Evolutionary conservation across 1,140 invertebrate species (phyloP).

Genomic region (Pogonognathellus flavescens): DNA sequence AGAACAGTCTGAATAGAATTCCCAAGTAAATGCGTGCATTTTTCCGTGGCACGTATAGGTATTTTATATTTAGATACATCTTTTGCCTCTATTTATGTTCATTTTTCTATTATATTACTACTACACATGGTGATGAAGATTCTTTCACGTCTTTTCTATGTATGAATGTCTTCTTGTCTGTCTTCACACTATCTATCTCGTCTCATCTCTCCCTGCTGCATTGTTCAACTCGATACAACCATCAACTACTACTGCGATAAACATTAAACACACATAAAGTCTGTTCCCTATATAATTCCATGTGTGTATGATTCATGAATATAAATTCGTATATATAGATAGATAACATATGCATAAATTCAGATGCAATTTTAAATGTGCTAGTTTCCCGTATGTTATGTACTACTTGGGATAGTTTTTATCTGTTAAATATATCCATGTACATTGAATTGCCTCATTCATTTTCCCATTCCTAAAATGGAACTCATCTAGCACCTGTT

Average conservation of each 20-base stretch:
- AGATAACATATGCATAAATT: too few relatives aligned
- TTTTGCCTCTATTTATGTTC: background rate
- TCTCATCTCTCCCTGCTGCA: background rate
- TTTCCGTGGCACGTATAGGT: too few relatives aligned
- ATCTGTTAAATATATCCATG: conserved; percentile 29
- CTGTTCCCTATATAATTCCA: background rate
- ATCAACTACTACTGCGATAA: too few relatives aligned
- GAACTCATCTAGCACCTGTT: conserved; percentile 57
- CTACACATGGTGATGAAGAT: background rate
- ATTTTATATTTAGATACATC: background rate
- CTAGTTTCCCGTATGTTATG: background rate
- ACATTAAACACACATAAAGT: too few relatives aligned
- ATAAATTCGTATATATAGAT: too few relatives aligned
- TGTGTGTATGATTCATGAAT: background rate
- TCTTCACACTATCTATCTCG: conserved; percentile 16
- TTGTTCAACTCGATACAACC: background rate
- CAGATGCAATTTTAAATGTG: background rate
- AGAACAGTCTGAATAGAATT: background rate
- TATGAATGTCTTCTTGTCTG: conserved; percentile 31
- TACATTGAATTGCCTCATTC: conserved; percentile 31
- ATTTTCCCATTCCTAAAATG: conserved; percentile 51
- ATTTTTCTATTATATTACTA: background rate
- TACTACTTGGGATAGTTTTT: background rate
- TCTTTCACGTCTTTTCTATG: conserved; percentile 8
- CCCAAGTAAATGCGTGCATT: background rate